Evolutionary conservation across 2,797 vertebrate genomes (phyloP), one percentile per base, ranked within the genome.

Genomic region (Xenentodon cancila): DNA sequence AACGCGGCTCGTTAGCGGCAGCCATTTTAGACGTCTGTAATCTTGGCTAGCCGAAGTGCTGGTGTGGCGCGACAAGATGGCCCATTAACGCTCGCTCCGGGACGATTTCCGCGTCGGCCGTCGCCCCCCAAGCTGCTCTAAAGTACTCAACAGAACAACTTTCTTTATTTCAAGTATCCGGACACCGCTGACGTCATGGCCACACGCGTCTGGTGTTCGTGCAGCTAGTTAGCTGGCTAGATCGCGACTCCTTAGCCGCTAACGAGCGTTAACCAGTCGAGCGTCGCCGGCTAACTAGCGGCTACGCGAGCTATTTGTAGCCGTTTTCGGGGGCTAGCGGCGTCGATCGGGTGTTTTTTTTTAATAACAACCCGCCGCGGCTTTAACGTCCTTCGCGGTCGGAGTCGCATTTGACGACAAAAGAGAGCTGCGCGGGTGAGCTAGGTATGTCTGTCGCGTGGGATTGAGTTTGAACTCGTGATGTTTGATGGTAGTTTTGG

Each of bases 211-310:
- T 34, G 18, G 37, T 80, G 73, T 70, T 86, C 78, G 65, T 48
- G 61, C 72, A 77, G 92, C 93, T 93, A 92, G 92, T 93, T 94
- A 93, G 92, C 92, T 59, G 70, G 92, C 92, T 92, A 91, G 80
- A 91, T 85, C 21, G 64, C 50, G 75, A 79, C 88, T 71, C 75
- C 88, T 90, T 92, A 92, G 91, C 91, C 27, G 91, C 91, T 92
- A 92, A 91, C 90, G 88, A 88, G 79, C 75, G 87, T 82, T 89
- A 91, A 92, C 89, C 86, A 91, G 86, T 90, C 60, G 47, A 45
- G 62, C 74, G 54, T 68, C 73, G 59, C 84, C 89, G 85, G 91
- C 91, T 92, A 92, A 91, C 90, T 92, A 92, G 91, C 91, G 62
- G 91, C 90, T 91, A 92, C 77, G 57, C 3, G 25, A 57, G 90